Base-by-base conservation (phyloP, 1,140 invertebrate species). In the Thaumetopoea pityocampa region DNA sequence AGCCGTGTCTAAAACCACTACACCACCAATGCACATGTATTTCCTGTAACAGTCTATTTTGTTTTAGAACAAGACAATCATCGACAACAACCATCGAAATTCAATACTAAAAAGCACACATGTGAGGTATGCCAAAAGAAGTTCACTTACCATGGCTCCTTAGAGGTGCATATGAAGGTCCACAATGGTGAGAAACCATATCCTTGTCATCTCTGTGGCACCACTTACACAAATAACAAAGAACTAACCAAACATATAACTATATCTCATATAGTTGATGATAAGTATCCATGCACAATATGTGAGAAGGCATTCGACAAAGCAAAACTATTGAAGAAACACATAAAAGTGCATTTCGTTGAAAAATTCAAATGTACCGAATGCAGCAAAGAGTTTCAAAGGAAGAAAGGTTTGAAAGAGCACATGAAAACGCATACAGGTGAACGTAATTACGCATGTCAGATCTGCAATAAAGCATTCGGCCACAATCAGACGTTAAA, bases 401-500 rank as follows among this genome's bases (percentile, higher is more conserved):
- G 63, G 10, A 72, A 73, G 8, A 79, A 76, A 42, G 76, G 79
- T 1, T 43, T 83, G 3, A 80, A 79, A 19, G 79, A 83, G 45
- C 79, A 83, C 22, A 51, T 83, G 45, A 79, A 74, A 48, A 68
- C 43, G 0, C 79, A 83, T 14, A 71, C 76, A 0, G 67, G 67
- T 0, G 87, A 89, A 8, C 71, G 74, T 3, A 84, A 90, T 7
- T 93, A 87, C 55, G 86, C 88, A n/a, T 94, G 93, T 61, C 69
- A 88, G 16, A 85, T 90, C 24, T 94, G 93, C 60, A 87, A 88
- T 5, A 94, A 93, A 60, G 87, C 88, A 2, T 95, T 94, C 51
- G 90, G 91, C 0, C 84, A 93, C 9, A 93, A 93, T 67, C 92
- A 94, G 47, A 88, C 92, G 5, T 80, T 96, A 36, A 88, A 93